Conservation (phyloP, 1,140 invertebrate species). For the Charaxes varanes region DNA sequence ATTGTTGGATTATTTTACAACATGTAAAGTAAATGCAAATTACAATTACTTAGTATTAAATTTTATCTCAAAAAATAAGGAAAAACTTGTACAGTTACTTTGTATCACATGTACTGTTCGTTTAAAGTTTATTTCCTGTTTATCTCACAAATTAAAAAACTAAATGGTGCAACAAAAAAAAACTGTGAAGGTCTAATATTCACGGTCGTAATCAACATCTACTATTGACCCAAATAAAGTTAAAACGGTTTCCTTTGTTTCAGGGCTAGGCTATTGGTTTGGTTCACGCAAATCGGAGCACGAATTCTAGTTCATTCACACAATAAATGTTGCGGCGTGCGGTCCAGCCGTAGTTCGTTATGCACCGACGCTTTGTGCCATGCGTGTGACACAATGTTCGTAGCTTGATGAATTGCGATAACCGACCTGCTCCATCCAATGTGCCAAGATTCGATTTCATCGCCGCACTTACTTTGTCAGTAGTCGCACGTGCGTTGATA, state of each 20-base stretch:
- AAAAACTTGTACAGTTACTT: too few species aligned
- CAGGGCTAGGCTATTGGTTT: conserved; percentile 32
- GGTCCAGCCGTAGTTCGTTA: conserved; percentile 33
- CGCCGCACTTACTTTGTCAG: conserved; percentile 37
- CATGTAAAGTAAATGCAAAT: too few species aligned
- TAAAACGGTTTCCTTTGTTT: conserved; percentile 34
- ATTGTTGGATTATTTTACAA: too few species aligned
- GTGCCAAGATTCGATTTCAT: conserved; percentile 60
- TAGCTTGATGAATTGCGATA: conserved; percentile 33
- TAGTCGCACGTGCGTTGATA: conserved; percentile 46
- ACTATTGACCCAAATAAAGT: conserved; percentile 24
- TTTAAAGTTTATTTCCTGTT: too few species aligned
- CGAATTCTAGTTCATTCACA: conserved; percentile 37
- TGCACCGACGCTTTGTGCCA: conserved; percentile 44
- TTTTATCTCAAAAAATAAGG: too few species aligned
- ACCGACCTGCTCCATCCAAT: conserved; percentile 36
- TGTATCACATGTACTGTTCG: too few species aligned
- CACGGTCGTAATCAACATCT: conserved; percentile 22
- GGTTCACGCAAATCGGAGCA: conserved; percentile 21
- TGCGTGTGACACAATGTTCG: conserved; percentile 46
- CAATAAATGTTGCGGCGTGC: conserved; percentile 22
- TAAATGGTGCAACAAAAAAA: conserved; percentile 4
- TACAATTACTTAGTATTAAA: too few species aligned
- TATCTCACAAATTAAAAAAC: not conserved
- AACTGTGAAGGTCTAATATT: conserved; percentile 6